phyloP scores from a whole-genome alignment of 2,888 invertebrate species.

The Dryobota labecula region DNA sequence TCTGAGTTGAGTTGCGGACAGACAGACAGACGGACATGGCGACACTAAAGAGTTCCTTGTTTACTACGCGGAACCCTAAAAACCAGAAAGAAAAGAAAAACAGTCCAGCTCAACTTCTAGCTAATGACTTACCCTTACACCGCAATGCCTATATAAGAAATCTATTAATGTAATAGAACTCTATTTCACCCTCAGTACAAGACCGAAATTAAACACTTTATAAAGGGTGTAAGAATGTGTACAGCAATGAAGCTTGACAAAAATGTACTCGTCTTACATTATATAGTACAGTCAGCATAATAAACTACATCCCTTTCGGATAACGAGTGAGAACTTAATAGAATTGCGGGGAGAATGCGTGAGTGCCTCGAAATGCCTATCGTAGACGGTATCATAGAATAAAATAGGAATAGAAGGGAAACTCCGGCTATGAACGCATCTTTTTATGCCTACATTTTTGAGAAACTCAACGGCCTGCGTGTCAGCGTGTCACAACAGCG shows the following conservation, averaged over 20 bases:
- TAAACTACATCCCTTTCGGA: conserved; percentile 67
- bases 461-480: neutral
- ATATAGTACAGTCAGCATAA: conserved; percentile 59
- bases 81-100: neutral
- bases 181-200: neutral
- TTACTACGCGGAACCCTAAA: too few species aligned
- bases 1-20: too few species aligned
- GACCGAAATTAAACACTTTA: conserved; percentile 44
- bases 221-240: conserved; percentile 44
- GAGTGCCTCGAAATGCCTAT: conserved; percentile 58
- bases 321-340: conserved; percentile 68
- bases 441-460: conserved; percentile 1
- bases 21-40: too few species aligned
- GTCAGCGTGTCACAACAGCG: too few species aligned
- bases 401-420: neutral
- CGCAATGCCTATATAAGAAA: neutral
- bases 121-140: neutral
- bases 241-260: conserved; percentile 48
- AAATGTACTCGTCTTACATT: conserved; percentile 49
- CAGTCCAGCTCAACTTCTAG: neutral
- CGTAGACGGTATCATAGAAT: conserved; percentile 38
- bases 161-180: too few species aligned
- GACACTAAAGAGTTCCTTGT: too few species aligned
- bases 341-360: conserved; percentile 61
- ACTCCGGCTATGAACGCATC: neutral